Conservation (phyloP, 1,140 invertebrate genomes). For the Vollenhovia emeryi region DNA sequence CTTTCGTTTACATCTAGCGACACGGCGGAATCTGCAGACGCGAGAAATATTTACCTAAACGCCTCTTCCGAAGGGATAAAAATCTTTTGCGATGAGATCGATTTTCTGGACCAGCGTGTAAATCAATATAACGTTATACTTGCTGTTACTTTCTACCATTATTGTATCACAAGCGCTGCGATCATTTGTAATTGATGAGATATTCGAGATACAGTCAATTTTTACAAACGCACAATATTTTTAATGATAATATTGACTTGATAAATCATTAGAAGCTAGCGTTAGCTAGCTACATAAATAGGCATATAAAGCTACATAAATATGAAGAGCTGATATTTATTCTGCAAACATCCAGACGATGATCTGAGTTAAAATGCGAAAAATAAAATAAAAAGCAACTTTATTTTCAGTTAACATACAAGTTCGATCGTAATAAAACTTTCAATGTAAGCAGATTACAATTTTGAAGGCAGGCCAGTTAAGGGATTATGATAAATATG, state of each 20-base stretch:
- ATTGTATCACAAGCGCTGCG: neutral
- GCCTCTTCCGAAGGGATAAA: neutral
- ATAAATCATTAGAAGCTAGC: neutral
- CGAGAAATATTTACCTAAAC: neutral
- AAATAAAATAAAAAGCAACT: neutral
- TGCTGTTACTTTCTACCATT: neutral
- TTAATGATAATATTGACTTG: constrained; percentile 30
- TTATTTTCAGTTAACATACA: neutral
- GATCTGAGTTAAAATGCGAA: neutral
- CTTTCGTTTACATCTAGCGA: neutral
- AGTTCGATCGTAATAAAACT: neutral
- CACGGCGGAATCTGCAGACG: neutral
- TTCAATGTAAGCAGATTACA: neutral
- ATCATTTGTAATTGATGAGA: neutral
- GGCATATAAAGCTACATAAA: too few species aligned
- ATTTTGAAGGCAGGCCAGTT: neutral
- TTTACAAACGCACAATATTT: neutral
- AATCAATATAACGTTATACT: neutral
- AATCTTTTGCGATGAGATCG: neutral
- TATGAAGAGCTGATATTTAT: constrained; percentile 14
- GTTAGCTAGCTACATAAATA: too few species aligned
- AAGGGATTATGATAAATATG: neutral
- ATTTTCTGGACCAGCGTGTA: neutral
- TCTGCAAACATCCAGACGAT: neutral
- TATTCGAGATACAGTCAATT: neutral